Evolutionary conservation across 2,888 invertebrate genomes (phyloP).

Genomic region (Archips xylosteana): DNA sequence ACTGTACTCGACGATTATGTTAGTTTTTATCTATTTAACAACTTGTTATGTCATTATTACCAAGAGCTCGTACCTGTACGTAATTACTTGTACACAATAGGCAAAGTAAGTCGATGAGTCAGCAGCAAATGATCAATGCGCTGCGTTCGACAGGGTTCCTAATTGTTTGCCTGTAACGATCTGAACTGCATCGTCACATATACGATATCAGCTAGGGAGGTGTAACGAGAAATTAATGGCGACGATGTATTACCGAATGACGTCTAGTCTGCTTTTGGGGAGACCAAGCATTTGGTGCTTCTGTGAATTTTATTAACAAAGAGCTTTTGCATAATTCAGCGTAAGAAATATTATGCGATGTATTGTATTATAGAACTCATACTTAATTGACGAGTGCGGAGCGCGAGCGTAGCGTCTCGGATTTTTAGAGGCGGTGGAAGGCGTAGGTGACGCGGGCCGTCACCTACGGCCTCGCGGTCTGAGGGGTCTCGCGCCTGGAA

Average conservation of each 20-base stretch:
- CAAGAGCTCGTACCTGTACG: neutral
- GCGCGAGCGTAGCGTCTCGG: no score
- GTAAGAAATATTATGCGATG: neutral
- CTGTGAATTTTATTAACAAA: neutral
- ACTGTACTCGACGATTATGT: no score
- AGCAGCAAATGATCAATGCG: slow-evolving; percentile 37
- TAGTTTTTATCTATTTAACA: neutral
- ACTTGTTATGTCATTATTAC: neutral
- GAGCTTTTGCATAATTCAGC: neutral
- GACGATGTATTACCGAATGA: slow-evolving; percentile 12
- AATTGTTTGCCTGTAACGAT: slow-evolving; percentile 32
- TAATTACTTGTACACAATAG: neutral
- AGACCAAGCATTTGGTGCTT: neutral
- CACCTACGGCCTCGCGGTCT: no score
- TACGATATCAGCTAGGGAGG: slow-evolving; percentile 2
- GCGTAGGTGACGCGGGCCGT: no score
- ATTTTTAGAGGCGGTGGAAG: no score
- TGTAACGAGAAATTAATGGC: slow-evolving; percentile 9
- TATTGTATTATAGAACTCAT: neutral
- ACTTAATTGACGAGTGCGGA: no score
- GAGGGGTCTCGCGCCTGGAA: no score
- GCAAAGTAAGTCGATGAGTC: slow-evolving; percentile 32
- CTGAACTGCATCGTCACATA: slow-evolving; percentile 13
- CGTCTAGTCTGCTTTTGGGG: neutral
- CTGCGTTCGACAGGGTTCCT: slow-evolving; percentile 21